Evolutionary conservation across 2,888 invertebrate genomes (phyloP).

Genomic region (Thera britannica): DNA sequence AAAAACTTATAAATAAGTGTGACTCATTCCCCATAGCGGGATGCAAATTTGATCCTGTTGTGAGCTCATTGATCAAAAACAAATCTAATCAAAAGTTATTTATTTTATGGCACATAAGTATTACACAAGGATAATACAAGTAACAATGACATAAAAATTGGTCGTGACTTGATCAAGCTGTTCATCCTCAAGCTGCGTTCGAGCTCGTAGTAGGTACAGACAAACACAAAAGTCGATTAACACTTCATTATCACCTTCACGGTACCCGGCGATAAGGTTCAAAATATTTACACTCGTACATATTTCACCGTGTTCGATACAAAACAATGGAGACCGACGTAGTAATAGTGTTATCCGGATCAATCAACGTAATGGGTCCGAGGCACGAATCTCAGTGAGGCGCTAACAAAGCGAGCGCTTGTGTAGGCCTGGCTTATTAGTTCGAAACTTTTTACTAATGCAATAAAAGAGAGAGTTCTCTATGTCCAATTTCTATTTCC

Average conservation of each 20-base stretch:
- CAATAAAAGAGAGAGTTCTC: constrained; percentile 24
- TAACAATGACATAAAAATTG: no score
- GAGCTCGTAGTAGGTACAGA: constrained; percentile 10
- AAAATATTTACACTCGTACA: constrained; percentile 18
- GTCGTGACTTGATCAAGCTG: constrained; percentile 13
- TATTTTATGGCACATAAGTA: no score
- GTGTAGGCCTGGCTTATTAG: constrained; percentile 3
- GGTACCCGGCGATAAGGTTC: constrained; percentile 21
- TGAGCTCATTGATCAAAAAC: no score
- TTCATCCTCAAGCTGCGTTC: constrained; percentile 10
- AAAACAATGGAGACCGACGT: constrained; percentile 22
- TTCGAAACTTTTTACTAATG: constrained; percentile 14
- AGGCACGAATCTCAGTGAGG: constrained; percentile 12
- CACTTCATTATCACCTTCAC: constrained; percentile 30
- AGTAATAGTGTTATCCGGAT: constrained; percentile 18
- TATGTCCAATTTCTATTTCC: constrained; percentile 17
- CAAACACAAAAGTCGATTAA: constrained; percentile 27
- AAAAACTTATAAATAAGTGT: no score
- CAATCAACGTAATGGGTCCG: constrained; percentile 9
- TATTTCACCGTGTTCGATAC: constrained; percentile 8
- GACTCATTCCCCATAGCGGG: no score
- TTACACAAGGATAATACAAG: no score
- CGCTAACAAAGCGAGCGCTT: constrained; percentile 4
- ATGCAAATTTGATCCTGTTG: no score
- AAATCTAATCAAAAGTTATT: no score